Percentiles rank a stretch among this genome's conserved stretches.
These are phyloP conservation scores for Sakesphorus luctuosus DNA, from an alignment of 2,113 vertebrate species.

Conservation along the genomic window DNA sequence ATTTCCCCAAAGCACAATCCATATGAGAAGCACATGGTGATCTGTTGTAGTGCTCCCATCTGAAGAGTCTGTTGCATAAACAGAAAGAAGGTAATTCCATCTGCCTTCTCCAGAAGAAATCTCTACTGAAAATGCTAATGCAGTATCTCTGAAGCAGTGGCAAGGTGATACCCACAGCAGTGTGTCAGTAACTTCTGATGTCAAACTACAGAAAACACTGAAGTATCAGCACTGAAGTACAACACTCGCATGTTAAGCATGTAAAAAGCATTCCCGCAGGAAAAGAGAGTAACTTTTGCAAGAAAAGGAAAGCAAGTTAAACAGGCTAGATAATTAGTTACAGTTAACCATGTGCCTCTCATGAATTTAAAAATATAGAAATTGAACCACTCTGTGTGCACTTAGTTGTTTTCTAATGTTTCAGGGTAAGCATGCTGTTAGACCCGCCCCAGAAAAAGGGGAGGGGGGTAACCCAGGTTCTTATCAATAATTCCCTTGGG, in stretches of 20 bases:
- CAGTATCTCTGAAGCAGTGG: neutral
- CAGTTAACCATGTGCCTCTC: neutral
- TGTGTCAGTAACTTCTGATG: neutral
- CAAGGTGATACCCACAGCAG: neutral
- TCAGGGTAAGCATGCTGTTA: neutral
- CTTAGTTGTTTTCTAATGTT: neutral
- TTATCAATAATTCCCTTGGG: too few species aligned
- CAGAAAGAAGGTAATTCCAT: constrained; percentile 1
- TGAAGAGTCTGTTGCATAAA: constrained; percentile 17
- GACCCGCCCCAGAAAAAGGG: too few species aligned
- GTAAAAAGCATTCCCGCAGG: neutral
- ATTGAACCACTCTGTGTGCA: neutral
- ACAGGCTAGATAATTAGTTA: neutral
- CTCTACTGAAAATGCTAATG: constrained; percentile 19
- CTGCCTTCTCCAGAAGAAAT: neutral
- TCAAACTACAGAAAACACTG: neutral
- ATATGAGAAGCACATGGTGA: neutral
- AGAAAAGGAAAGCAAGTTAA: neutral
- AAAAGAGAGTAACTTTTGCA: neutral
- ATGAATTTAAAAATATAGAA: neutral
- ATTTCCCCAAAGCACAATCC: neutral
- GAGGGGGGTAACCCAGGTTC: too few species aligned
- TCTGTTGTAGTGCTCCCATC: neutral
- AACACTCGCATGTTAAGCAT: neutral
- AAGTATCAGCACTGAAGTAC: neutral